Conservation (phyloP, 2,113 vertebrate genomes). For the Axis porcinus region DNA sequence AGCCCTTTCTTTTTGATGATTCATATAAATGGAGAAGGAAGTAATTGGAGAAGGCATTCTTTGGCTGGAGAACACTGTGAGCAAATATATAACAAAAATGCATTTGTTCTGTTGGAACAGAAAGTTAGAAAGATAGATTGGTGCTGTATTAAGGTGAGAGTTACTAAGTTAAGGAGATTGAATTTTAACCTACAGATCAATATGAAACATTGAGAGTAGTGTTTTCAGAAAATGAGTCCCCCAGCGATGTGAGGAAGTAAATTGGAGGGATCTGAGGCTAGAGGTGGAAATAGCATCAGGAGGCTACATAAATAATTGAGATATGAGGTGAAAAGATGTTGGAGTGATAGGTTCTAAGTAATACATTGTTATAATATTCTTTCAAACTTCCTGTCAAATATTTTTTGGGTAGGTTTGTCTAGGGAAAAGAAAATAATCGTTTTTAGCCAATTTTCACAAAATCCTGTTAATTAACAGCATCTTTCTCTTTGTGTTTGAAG, state of each 20-base stretch:
- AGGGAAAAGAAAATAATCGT: background rate
- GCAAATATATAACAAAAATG: background rate
- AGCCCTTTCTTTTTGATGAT: background rate
- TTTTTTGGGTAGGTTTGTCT: background rate
- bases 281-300: background rate
- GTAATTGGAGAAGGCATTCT: background rate
- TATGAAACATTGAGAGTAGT: background rate
- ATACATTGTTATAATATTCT: background rate
- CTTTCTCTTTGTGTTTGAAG: constrained; percentile 76
- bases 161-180: background rate
- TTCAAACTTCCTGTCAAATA: background rate
- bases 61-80: background rate
- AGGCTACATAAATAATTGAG: background rate
- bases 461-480: background rate
- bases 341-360: background rate
- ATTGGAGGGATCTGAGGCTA: background rate
- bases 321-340: background rate
- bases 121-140: background rate
- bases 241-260: background rate
- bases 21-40: background rate
- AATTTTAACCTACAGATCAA: background rate
- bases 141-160: background rate
- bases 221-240: background rate
- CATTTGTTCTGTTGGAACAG: constrained; percentile 14
- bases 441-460: constrained; percentile 1